These are phyloP conservation scores for Urosaurus nigricauda DNA, from an alignment of 2,797 vertebrate genomes.

Conservation along the genomic window DNA sequence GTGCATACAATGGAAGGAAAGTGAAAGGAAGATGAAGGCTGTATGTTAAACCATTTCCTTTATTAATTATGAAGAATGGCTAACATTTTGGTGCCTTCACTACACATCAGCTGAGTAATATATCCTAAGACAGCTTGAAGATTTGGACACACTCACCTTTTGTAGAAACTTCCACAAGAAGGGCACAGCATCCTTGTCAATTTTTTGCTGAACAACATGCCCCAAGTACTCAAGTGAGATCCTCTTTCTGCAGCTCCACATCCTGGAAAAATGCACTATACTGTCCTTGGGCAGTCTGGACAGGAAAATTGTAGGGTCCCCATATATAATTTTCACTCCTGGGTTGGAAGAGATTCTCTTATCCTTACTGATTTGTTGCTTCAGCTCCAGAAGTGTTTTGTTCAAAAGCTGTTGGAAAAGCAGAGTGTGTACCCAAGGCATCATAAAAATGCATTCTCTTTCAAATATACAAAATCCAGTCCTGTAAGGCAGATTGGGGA, in stretches of 20 bases:
- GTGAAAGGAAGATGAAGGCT: not conserved
- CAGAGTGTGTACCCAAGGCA: no score
- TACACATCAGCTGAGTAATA: fast-evolving
- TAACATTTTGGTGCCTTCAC: not conserved
- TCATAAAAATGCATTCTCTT: not conserved
- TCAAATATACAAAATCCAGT: not conserved
- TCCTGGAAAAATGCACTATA: constrained; percentile 83
- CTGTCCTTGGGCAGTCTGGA: constrained; percentile 79
- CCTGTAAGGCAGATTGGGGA: not conserved
- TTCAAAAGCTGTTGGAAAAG: constrained; percentile 79
- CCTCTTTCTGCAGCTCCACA: constrained; percentile 90
- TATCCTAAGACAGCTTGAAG: not conserved
- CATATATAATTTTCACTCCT: constrained; percentile 86
- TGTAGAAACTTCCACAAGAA: constrained; percentile 93
- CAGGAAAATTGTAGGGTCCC: constrained; percentile 86
- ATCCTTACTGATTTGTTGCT: constrained; percentile 82
- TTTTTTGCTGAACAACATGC: constrained; percentile 89
- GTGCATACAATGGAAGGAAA: not conserved
- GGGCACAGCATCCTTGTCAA: constrained; percentile 85
- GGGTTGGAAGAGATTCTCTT: constrained; percentile 87
- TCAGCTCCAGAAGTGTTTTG: constrained; percentile 80
- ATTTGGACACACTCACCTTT: constrained; percentile 77
- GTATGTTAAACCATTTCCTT: not conserved
- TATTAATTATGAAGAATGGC: constrained; percentile 6
- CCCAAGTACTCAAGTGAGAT: constrained; percentile 85